A percentile compares a stretch with the other conserved stretches of the same genome.
Conservation (phyloP, 2,888 invertebrate species). For the Melanostoma mellinum region DNA sequence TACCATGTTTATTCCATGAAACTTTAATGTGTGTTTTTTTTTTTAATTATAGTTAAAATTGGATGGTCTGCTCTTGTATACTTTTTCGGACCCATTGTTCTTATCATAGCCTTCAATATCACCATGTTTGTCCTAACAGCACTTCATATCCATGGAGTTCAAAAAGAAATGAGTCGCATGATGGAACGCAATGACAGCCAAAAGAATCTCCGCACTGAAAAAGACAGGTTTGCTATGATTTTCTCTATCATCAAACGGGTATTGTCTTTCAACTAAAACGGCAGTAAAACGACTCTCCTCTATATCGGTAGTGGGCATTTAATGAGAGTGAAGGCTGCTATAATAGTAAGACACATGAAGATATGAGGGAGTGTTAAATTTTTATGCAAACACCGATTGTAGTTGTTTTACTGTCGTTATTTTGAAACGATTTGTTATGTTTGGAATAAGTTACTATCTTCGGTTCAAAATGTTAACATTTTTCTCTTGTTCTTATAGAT, state of each 20-base stretch:
- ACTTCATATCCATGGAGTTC: conserved; percentile 79
- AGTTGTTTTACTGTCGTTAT: no score
- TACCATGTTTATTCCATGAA: background rate
- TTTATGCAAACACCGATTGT: no score
- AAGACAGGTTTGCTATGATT: conserved; percentile 78
- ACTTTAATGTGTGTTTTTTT: background rate
- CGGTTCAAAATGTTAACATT: background rate
- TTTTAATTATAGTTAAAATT: conserved; percentile 74
- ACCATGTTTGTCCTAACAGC: conserved; percentile 80
- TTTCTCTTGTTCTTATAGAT: conserved; percentile 82
- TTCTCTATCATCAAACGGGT: background rate
- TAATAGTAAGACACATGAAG: no score
- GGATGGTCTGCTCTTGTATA: conserved; percentile 80
- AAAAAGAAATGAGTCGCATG: conserved; percentile 80
- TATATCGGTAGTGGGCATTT: no score
- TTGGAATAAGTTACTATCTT: no score
- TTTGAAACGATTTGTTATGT: no score
- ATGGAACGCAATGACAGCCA: conserved; percentile 80
- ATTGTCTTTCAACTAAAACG: no score
- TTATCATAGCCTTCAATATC: conserved; percentile 79
- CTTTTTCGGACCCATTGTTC: conserved; percentile 79
- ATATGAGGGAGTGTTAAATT: no score
- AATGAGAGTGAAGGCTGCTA: no score
- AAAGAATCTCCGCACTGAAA: conserved; percentile 79
- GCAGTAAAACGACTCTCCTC: no score